Percentiles rank a stretch among this genome's conserved stretches.
Evolutionary conservation across 1,140 invertebrate species (phyloP).

Genomic region (Dendroctonus valens): DNA sequence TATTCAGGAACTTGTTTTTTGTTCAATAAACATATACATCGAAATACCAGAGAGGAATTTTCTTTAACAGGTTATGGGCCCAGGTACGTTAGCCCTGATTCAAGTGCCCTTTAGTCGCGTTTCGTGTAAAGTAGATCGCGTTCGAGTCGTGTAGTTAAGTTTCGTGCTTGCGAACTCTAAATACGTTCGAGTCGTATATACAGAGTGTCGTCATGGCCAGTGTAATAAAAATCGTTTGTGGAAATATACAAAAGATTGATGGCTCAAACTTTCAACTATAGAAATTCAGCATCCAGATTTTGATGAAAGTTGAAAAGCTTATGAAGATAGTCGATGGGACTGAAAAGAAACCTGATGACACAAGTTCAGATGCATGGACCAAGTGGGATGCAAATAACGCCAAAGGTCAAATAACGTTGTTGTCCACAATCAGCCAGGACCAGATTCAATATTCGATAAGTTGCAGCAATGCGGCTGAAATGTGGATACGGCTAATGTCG

Average conservation of each 20-base stretch:
- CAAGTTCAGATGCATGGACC: constrained; percentile 12
- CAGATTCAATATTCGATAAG: constrained; percentile 44
- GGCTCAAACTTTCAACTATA: constrained; percentile 18
- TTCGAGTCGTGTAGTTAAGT: constrained; percentile 1
- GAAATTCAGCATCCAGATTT: constrained; percentile 13
- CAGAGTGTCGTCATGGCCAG: background rate
- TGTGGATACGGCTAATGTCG: no score
- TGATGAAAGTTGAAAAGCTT: constrained; percentile 9
- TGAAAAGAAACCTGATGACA: constrained; percentile 7
- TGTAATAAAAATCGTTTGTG: background rate
- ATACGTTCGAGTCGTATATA: no score
- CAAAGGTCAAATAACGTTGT: constrained; percentile 37
- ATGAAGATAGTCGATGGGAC: background rate
- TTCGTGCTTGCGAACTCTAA: no score
- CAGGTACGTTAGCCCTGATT: background rate
- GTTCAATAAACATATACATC: no score
- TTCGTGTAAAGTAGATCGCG: background rate
- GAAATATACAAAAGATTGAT: constrained; percentile 17
- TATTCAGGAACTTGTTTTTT: no score
- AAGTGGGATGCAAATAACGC: constrained; percentile 31
- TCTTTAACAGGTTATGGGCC: constrained; percentile 1
- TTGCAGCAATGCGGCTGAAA: no score
- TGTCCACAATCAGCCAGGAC: constrained; percentile 36
- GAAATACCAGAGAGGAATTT: no score
- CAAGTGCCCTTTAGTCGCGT: background rate